Conservation (phyloP, 1,140 invertebrate species). For the Eupeodes corollae region DNA sequence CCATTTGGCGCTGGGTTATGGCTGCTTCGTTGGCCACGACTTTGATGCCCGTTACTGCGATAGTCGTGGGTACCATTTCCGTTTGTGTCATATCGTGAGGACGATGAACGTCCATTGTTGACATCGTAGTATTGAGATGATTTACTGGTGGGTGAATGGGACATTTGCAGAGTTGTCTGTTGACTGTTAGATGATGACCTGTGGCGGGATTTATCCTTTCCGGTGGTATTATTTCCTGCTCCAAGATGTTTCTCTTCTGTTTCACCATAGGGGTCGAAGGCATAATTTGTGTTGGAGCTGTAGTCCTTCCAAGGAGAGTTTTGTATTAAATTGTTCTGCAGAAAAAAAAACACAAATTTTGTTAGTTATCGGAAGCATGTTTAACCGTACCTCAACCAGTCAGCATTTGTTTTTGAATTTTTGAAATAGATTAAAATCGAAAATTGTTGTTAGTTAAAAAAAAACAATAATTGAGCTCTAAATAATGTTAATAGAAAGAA, state of each 20-base stretch:
- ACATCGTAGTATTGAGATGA: constrained; percentile 33
- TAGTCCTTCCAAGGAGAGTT: constrained; percentile 82
- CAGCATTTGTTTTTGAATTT: constrained; percentile 32
- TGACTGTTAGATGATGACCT: constrained; percentile 22
- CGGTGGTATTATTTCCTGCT: constrained; percentile 22
- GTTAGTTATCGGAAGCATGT: not conserved
- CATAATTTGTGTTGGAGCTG: constrained; percentile 73
- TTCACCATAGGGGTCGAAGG: constrained; percentile 73
- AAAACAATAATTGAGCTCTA: not conserved
- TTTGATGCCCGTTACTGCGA: not conserved
- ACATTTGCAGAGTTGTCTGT: constrained; percentile 35
- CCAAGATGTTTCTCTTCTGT: constrained; percentile 53
- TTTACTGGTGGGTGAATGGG: constrained; percentile 36
- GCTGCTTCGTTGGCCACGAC: constrained; percentile 1
- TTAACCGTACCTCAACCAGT: constrained; percentile 21
- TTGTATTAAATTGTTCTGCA: constrained; percentile 68
- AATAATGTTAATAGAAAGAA: too few species aligned
- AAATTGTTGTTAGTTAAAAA: not conserved
- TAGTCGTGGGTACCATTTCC: constrained; percentile 17
- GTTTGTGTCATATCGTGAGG: constrained; percentile 1
- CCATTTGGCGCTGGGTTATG: constrained; percentile 9
- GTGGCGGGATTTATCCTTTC: constrained; percentile 25
- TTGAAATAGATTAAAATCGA: not conserved
- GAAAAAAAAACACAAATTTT: constrained; percentile 21
- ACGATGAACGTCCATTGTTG: constrained; percentile 1